Base-by-base conservation (phyloP, 2,797 vertebrate species). In the Leptatherina wallacei region DNA sequence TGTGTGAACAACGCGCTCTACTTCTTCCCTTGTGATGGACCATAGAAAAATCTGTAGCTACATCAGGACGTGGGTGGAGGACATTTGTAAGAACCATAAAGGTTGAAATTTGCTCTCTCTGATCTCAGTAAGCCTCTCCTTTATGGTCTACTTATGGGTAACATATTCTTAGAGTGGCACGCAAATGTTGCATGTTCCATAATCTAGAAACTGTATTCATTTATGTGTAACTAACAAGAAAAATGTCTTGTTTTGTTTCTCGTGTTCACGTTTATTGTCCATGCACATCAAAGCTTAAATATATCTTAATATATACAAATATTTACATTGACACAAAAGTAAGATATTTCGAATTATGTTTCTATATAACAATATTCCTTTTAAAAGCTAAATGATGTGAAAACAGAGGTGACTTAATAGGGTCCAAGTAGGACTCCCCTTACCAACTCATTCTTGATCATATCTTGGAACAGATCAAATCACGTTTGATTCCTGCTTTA, bases 61-160 rank as follows among this genome's bases (percentile, higher is more conserved):
- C 22, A 82, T 89, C 79, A 82, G 83, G 77, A 88, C 69, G 87
- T 91, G 89, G 90, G 85, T 77, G 87, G 89, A 92, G 81, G 84
- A 91, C 90, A 92, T 92, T 91, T 91, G 90, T 88, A 89, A 85
- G 89, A 88, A 90, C 86, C 81, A 88, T 83, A 85, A 85, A 89
- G 88, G 88, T 81, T 89, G 80, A 87, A 89, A 91, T 88, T 86
- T 89, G 61, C 80, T 84, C 82, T 79, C 77, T 92, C 82, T 88
- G 88, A 92, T 92, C 89, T 77, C 66, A 65, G 59, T 85, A 88
- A 87, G 86, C 61, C 83, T 82, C 54, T 76, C 55, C 29, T 88
- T 87, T 79, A 73, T 73, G 77, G 54, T 67, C 60, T 55, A 49
- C 40, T 81, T 71, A 69, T 89, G 77, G 85, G 66, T 83, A 59